Conservation (phyloP, 2,113 vertebrate species). For the Dipodomys stephensi region DNA sequence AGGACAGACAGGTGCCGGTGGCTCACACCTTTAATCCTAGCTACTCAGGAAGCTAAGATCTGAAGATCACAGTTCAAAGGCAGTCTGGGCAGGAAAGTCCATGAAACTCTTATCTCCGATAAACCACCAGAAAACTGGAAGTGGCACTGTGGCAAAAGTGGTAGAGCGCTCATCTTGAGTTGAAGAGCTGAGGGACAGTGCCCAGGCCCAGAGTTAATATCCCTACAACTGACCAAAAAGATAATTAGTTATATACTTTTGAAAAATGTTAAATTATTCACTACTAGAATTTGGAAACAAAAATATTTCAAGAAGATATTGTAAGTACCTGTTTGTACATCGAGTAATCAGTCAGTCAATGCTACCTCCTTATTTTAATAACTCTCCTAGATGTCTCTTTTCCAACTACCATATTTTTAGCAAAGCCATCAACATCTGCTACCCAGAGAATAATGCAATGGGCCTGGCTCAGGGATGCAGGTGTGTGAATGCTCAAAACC, state of each 20-base stretch:
- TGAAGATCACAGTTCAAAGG: no score
- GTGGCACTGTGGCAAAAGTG: no score
- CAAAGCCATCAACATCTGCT: neutral
- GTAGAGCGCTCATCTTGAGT: no score
- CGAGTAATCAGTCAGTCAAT: neutral
- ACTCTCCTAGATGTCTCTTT: neutral
- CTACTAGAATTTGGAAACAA: neutral
- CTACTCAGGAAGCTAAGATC: no score
- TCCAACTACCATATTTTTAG: neutral
- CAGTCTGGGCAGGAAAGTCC: no score
- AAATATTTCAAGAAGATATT: conserved; percentile 5
- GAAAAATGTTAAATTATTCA: conserved; percentile 41
- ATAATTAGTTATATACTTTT: neutral
- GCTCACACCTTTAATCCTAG: no score
- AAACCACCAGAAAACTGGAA: no score
- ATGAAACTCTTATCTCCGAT: no score
- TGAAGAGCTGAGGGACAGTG: no score
- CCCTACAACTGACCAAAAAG: neutral
- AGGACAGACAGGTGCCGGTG: no score
- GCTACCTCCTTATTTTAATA: neutral
- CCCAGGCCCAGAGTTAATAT: no score
- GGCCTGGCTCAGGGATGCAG: neutral
- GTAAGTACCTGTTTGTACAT: neutral
- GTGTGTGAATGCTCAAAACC: neutral
- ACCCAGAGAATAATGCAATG: neutral